Evolutionary conservation across 2,888 invertebrate species (phyloP), one percentile per base, ranked within the genome.

Genomic region (Sarcophaga variegata): DNA sequence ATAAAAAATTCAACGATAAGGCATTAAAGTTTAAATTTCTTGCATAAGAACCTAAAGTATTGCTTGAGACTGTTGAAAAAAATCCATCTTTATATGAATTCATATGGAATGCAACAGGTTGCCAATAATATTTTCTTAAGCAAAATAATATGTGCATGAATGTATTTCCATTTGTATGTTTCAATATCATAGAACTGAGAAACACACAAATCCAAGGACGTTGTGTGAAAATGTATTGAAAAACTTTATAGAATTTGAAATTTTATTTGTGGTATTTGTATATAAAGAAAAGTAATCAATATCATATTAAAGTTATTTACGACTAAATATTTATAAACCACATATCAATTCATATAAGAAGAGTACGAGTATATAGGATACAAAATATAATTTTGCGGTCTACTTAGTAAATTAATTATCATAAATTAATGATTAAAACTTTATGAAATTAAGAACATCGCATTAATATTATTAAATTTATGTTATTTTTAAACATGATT

Each of bases 81-180:
- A 67, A 47, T 47, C 27, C 37, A 12, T n/a, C 27, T n/a, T 27
- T 17, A 20, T 12, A 60, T 37, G 27, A 1, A 12, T 69, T 20
- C 12, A 12, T 17, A 37, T 45, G 22, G 2, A 74, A 47, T 74
- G n/a, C 72, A 74, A 74, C 72, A 74, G 72, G 72, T 74, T 74
- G 6, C 14, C 72, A 45, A 74, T 74, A 74, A 74, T 74, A 62
- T 74, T 74, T 74, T 74, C 72, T 74, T 74, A 74, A 74, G 62
- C 2, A 45, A 62, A 62, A 62, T 60, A 22, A 74, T 49, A 27
- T 72, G 45, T 71, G 17, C 27, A 59, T 2, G 20, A 54, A 8
- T 71, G 27, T n/a, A 59, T 22, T 49, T 70, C 4, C 8, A 70
- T 54, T 49, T 70, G 25, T 17, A 70, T 25, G 12, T 37, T 37